Evolutionary conservation across 2,888 invertebrate species (phyloP).

Genomic region (Steinernema hermaphroditum): DNA sequence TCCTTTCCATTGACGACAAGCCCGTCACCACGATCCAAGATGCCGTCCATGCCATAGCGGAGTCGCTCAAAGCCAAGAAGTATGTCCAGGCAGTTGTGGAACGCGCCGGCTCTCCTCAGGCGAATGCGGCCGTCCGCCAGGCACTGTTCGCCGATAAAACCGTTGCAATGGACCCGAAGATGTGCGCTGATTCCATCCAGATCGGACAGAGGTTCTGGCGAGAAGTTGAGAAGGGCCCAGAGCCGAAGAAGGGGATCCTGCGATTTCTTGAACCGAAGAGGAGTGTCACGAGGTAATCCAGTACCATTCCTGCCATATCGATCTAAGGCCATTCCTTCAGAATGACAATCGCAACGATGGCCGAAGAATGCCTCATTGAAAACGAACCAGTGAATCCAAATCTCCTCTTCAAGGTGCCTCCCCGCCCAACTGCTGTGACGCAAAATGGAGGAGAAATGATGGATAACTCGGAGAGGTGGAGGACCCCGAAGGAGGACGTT

Average conservation of each 20-base stretch:
- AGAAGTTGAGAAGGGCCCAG: neutral
- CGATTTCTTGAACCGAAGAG: neutral
- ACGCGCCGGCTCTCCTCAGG: constrained; percentile 30
- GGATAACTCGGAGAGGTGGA: neutral
- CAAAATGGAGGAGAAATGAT: too few relatives aligned
- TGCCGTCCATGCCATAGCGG: neutral
- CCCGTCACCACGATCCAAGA: neutral
- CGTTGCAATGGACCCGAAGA: constrained; percentile 33
- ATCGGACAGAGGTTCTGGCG: constrained; percentile 18
- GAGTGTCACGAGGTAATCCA: neutral
- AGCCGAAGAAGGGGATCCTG: neutral
- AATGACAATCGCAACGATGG: neutral
- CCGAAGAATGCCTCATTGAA: constrained; percentile 13
- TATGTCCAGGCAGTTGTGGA: constrained; percentile 33
- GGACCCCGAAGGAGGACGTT: neutral
- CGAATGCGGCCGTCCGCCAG: constrained; percentile 3
- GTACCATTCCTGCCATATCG: too few relatives aligned
- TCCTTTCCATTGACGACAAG: constrained; percentile 12
- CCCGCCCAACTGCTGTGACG: neutral
- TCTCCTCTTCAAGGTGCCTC: constrained; percentile 15
- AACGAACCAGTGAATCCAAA: constrained; percentile 22
- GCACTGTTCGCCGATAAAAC: constrained; percentile 34
- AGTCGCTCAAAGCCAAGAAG: neutral
- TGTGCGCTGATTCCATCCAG: constrained; percentile 34
- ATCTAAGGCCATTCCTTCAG: constrained; percentile 12